Percentiles rank a stretch among this genome's conserved stretches.
These are phyloP conservation scores for Napeogenes sylphis DNA, from an alignment of 2,888 invertebrate species.

Conservation along the genomic window DNA sequence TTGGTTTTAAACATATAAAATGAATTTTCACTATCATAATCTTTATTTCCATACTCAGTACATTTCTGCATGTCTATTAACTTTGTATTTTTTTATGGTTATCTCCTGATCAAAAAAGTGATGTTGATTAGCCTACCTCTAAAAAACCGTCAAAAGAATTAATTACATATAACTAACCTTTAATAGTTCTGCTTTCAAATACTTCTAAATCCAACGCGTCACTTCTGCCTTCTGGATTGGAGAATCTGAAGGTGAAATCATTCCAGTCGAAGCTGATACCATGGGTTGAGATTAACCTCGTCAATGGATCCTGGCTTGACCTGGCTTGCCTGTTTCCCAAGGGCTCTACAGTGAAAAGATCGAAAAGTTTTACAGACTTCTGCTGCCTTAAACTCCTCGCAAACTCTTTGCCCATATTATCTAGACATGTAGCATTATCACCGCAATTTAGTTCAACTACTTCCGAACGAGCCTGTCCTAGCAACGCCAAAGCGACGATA, in stretches of 20 bases:
- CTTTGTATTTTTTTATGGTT: no score
- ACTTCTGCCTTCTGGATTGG: slow-evolving; percentile 64
- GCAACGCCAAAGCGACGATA: slow-evolving; percentile 55
- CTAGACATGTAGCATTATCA: slow-evolving; percentile 80
- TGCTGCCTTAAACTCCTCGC: slow-evolving; percentile 71
- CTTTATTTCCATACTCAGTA: no score
- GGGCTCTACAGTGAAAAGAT: slow-evolving; percentile 76
- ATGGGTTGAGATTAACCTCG: slow-evolving; percentile 70
- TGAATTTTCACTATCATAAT: no score
- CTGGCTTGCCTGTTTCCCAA: slow-evolving; percentile 59
- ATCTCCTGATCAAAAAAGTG: no score
- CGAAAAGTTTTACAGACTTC: slow-evolving; percentile 73
- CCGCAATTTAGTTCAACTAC: slow-evolving; percentile 72
- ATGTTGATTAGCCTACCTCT: no score
- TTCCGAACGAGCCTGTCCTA: slow-evolving; percentile 51
- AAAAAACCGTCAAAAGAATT: neutral
- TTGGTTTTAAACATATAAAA: no score
- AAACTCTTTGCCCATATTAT: slow-evolving; percentile 70
- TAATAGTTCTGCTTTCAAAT: slow-evolving; percentile 64
- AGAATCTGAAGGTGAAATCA: slow-evolving; percentile 72
- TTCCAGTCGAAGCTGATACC: slow-evolving; percentile 76
- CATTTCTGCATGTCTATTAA: no score
- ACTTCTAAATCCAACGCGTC: slow-evolving; percentile 71
- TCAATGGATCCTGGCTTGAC: slow-evolving; percentile 54
- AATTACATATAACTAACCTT: slow-evolving; percentile 51